Conservation (phyloP, 2,797 vertebrate species). For the Triplophysa bombifrons region DNA sequence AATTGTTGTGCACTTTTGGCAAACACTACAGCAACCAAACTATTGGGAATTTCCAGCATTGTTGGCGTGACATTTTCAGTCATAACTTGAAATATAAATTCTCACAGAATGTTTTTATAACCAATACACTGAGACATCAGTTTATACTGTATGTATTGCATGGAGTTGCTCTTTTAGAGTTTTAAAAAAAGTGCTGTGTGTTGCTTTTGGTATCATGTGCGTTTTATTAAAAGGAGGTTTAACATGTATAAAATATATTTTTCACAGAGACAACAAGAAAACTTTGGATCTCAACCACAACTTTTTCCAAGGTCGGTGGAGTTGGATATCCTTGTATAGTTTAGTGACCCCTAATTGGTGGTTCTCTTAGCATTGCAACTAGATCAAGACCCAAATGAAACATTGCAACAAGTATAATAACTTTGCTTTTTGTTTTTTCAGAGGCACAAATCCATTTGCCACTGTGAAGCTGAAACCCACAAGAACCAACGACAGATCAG, state of each 20-base stretch:
- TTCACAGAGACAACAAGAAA: conserved; percentile 61
- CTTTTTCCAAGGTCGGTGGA: conserved; percentile 75
- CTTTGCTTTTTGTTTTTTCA: conserved; percentile 60
- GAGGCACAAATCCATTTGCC: conserved; percentile 94
- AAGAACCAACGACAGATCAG: conserved; percentile 87
- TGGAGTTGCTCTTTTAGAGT: too few species aligned
- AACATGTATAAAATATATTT: background rate
- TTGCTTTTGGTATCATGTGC: background rate
- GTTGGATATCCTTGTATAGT: background rate
- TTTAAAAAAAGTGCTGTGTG: too few species aligned
- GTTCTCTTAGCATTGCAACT: background rate
- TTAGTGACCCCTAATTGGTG: background rate
- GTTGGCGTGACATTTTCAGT: too few species aligned
- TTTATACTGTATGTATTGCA: too few species aligned
- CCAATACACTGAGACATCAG: too few species aligned
- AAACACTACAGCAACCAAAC: background rate
- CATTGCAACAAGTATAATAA: background rate
- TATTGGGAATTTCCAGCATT: background rate
- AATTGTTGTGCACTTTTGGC: background rate
- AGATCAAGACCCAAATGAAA: background rate
- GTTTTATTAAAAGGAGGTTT: too few species aligned
- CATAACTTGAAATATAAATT: too few species aligned
- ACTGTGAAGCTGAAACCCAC: conserved; percentile 94
- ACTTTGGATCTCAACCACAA: conserved; percentile 67
- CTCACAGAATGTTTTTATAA: too few species aligned